Conservation (phyloP, 1,140 invertebrate genomes). For the Ridgeia piscesae region DNA sequence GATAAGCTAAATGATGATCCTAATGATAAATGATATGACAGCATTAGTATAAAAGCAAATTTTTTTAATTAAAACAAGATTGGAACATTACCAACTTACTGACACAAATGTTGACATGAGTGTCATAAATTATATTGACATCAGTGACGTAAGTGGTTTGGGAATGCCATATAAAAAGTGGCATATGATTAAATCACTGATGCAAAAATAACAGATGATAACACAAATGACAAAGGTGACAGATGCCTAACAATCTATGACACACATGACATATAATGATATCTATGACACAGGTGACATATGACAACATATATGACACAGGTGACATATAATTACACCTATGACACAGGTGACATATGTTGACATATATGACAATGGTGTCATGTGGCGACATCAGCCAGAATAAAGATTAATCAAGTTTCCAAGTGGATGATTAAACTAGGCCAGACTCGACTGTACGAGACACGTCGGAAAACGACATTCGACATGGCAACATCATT, state of each 20-base stretch:
- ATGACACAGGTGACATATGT: not conserved
- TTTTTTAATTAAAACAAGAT: too few relatives aligned
- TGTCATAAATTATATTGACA: not conserved
- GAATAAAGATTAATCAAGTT: not conserved
- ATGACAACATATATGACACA: not conserved
- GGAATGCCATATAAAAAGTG: too few relatives aligned
- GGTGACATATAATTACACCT: not conserved
- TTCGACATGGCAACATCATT: not conserved
- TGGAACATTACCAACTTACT: not conserved
- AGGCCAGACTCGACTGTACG: not conserved
- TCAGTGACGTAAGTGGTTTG: too few relatives aligned
- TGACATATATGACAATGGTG: not conserved
- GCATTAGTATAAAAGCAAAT: too few relatives aligned
- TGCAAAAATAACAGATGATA: too few relatives aligned
- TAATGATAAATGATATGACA: too few relatives aligned
- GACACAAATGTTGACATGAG: not conserved
- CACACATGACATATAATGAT: too few relatives aligned
- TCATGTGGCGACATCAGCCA: not conserved
- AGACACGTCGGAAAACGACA: not conserved
- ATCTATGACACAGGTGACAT: too few relatives aligned
- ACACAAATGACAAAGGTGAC: too few relatives aligned
- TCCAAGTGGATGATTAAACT: not conserved
- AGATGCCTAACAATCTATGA: too few relatives aligned
- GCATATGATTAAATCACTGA: too few relatives aligned
- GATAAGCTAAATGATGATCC: too few relatives aligned